These are phyloP conservation scores for Amphilophus citrinellus DNA, from an alignment of 2,113 vertebrate species.

Conservation along the genomic window DNA sequence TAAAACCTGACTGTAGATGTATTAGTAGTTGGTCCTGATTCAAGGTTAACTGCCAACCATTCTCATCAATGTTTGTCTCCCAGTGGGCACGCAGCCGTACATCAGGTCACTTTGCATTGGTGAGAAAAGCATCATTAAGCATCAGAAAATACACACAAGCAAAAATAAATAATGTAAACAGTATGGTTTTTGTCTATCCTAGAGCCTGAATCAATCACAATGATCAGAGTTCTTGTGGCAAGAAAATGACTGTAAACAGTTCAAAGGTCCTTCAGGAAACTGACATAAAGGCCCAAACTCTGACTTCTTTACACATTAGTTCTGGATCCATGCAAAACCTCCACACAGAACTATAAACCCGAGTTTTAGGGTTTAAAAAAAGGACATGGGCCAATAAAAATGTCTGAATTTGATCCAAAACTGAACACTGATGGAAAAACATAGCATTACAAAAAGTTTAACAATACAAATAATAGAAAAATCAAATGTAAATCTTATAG, in stretches of 20 bases:
- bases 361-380: background rate
- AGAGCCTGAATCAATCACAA: slow-evolving; percentile 1
- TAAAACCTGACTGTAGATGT: too few relatives aligned
- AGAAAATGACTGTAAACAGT: background rate
- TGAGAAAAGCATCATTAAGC: slow-evolving; percentile 18
- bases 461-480: slow-evolving; percentile 12
- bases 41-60: background rate
- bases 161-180: slow-evolving; percentile 46
- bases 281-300: background rate
- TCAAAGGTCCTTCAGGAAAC: background rate
- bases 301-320: background rate
- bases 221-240: background rate
- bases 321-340: background rate
- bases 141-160: slow-evolving; percentile 1
- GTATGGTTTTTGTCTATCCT: background rate
- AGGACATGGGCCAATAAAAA: background rate
- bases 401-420: background rate
- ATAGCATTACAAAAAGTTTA: slow-evolving; percentile 28
- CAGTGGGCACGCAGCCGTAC: slow-evolving; percentile 20
- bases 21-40: background rate
- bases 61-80: background rate
- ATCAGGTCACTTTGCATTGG: slow-evolving; percentile 22
- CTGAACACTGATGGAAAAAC: background rate
- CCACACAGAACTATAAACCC: background rate
- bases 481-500: background rate